Evolutionary conservation across 2,113 vertebrate species (phyloP), one percentile per base, ranked within the genome.

Genomic region (Lontra canadensis): DNA sequence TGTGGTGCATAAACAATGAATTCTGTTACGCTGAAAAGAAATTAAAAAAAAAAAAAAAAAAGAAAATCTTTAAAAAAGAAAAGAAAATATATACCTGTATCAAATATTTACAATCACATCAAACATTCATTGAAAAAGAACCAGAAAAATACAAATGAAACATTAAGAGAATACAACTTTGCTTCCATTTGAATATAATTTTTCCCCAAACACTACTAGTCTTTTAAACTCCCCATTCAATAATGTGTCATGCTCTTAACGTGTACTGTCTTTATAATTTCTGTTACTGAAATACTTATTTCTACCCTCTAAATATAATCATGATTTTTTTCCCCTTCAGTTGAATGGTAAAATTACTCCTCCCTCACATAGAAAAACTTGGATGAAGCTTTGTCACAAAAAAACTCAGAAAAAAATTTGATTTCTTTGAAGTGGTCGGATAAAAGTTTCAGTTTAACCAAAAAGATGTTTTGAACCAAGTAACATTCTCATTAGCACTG

Each of bases 101-200:
- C 26, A 94, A 92, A 84, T 6, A 12, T 83, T 92, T 83, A 94
- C 2, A 90, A 92, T 57, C 11, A 74, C 81, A 65, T 88, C 88
- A 97, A 76, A 71, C 29, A 87, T 84, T 92, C 71, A 92, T 13
- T 89, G 44, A 97, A 97, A 97, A 67, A 78, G 52, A 93, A 81
- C 5, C 49, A 96, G 29, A 96, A 96, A 88, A 73, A 44, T 52
- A 95, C 15, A 96, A 93, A 90, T 73, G n/a, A 94, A 95, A 84
- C 29, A 42, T 63, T 71, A 73, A 63, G 34, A 67, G 23, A 95
- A 96, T 11, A 52, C 17, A 93, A 3, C 78, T 44, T 69, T 71
- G 14, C n/a, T 81, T 97, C 94, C n/a, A 89, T 52, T 87, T 94
- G 44, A 88, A 90, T 14, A 92, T 61, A 76, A 44, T 88, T 80